A percentile compares a stretch with the other conserved stretches of the same genome.
Evolutionary conservation across 2,113 vertebrate genomes (phyloP).

Genomic region (Hyla sarda): DNA sequence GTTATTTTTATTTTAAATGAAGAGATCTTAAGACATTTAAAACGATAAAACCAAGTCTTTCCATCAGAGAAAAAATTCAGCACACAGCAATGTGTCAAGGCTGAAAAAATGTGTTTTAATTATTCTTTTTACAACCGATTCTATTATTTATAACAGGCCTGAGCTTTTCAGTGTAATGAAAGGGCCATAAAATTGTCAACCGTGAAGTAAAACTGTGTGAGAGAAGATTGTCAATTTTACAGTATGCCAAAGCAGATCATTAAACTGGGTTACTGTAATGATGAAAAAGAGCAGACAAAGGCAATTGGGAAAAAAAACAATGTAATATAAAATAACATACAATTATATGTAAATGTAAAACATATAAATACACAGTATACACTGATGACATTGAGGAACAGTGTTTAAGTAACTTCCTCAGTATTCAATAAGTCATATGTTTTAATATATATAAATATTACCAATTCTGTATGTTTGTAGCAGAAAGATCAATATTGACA

Average conservation of each 20-base stretch:
- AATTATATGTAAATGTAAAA: neutral
- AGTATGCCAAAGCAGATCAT: conserved; percentile 58
- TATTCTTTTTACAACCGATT: conserved; percentile 71
- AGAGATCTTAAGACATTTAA: conserved; percentile 69
- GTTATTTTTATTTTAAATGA: conserved; percentile 65
- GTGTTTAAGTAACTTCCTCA: too few species aligned
- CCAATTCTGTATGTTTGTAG: too few species aligned
- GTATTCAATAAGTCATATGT: neutral
- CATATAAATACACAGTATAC: neutral
- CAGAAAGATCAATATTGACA: too few species aligned
- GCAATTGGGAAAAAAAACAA: conserved; percentile 5
- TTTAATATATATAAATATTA: neutral
- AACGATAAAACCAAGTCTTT: conserved; percentile 67
- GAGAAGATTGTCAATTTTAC: conserved; percentile 59
- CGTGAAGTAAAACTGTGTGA: conserved; percentile 69
- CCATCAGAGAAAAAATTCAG: conserved; percentile 66
- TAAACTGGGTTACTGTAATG: conserved; percentile 53
- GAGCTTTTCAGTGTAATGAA: conserved; percentile 73
- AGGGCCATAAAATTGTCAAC: conserved; percentile 74
- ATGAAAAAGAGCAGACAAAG: conserved; percentile 33
- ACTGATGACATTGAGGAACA: neutral
- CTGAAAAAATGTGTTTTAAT: conserved; percentile 72
- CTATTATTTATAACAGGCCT: conserved; percentile 73
- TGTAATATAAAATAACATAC: conserved; percentile 21
- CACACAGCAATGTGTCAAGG: conserved; percentile 66